These are phyloP conservation scores for Microplitis mediator DNA, from an alignment of 1,140 invertebrate genomes.

Conservation along the genomic window DNA sequence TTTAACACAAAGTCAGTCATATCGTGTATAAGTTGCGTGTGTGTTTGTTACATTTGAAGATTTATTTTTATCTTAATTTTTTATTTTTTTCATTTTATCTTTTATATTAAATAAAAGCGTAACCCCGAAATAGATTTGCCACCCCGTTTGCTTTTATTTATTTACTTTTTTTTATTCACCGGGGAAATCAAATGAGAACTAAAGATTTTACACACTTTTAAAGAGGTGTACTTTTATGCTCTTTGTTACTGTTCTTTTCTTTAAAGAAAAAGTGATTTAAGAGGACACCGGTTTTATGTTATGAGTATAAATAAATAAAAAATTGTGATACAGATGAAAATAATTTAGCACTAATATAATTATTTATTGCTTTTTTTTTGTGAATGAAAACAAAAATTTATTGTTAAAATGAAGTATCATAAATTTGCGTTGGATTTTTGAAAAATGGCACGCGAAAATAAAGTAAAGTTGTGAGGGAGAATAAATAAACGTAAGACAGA, in stretches of 20 bases:
- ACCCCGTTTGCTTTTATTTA: background rate
- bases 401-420: no score
- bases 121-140: background rate
- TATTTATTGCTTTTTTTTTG: no score
- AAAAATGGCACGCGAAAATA: no score
- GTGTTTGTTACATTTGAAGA: background rate
- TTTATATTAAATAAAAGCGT: conserved; percentile 11
- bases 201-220: conserved; percentile 15
- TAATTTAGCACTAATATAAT: background rate
- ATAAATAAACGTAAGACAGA: no score
- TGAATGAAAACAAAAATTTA: no score
- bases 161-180: background rate
- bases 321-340: background rate
- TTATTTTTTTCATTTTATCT: background rate
- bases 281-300: background rate
- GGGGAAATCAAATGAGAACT: conserved; percentile 15
- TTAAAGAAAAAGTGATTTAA: background rate
- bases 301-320: background rate
- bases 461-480: no score
- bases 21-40: background rate
- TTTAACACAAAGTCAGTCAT: background rate
- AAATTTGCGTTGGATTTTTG: no score
- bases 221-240: background rate
- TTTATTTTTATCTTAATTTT: background rate
- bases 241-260: background rate